Evolutionary conservation across 1,140 invertebrate genomes (phyloP).

Genomic region (Drosophila subpulchrella): DNA sequence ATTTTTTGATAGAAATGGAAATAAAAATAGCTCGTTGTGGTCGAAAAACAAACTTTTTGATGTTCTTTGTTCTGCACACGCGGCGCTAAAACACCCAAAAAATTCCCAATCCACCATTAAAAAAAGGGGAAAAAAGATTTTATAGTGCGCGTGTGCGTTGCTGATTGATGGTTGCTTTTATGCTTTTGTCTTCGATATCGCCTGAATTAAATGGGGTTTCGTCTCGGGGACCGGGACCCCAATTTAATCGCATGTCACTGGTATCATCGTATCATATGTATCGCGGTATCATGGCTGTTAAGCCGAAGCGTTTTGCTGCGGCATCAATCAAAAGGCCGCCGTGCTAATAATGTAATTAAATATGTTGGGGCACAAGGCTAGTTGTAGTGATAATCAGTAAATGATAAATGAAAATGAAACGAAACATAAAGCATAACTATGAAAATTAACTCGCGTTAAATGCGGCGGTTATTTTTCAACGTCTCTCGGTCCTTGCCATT

Average conservation of each 20-base stretch:
- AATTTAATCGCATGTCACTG: slow-evolving; percentile 34
- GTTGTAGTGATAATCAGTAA: slow-evolving; percentile 78
- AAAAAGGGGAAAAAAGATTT: slow-evolving; percentile 42
- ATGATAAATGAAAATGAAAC: slow-evolving; percentile 79
- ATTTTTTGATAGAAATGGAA: slow-evolving; percentile 9
- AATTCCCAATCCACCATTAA: slow-evolving; percentile 14
- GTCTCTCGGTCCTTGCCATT: slow-evolving; percentile 4
- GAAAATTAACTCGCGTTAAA: slow-evolving; percentile 73
- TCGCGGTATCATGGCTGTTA: slow-evolving; percentile 24
- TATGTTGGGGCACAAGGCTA: slow-evolving; percentile 61
- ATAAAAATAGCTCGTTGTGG: slow-evolving; percentile 16
- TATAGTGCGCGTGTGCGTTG: slow-evolving; percentile 77
- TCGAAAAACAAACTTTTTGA: slow-evolving; percentile 28
- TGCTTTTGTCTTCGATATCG: slow-evolving; percentile 45
- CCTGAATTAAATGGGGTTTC: slow-evolving; percentile 10
- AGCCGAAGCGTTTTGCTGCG: slow-evolving; percentile 65
- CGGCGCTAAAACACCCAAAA: slow-evolving; percentile 38
- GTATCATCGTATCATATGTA: neutral
- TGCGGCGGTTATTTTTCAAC: slow-evolving; percentile 36
- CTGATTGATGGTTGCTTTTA: slow-evolving; percentile 80
- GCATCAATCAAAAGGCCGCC: slow-evolving; percentile 75
- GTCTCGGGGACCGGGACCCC: neutral
- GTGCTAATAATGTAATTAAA: slow-evolving; percentile 81
- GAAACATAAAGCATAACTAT: slow-evolving; percentile 78
- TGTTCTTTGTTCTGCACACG: slow-evolving; percentile 73